These are phyloP conservation scores for Lethenteron reissneri DNA, from an alignment of 2,113 vertebrate species.

Conservation along the genomic window DNA sequence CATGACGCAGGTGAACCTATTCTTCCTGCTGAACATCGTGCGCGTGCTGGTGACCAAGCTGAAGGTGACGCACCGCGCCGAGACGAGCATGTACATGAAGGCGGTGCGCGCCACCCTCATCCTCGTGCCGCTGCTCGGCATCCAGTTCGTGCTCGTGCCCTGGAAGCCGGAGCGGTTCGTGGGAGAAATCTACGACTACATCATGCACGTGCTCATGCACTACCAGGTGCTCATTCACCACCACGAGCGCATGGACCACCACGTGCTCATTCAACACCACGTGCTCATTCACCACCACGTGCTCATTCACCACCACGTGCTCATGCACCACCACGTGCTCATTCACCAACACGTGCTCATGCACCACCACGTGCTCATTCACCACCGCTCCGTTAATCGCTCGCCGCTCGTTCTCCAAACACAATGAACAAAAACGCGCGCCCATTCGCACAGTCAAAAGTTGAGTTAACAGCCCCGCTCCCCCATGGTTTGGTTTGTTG, in stretches of 20 bases:
- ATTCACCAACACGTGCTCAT: too few relatives aligned
- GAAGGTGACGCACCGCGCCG: conserved; percentile 54
- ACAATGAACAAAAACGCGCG: too few relatives aligned
- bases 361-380: too few relatives aligned
- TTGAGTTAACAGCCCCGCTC: too few relatives aligned
- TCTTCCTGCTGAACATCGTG: conserved; percentile 87
- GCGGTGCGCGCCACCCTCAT: conserved; percentile 80
- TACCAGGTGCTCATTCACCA: conserved; percentile 60
- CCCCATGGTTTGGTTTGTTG: too few relatives aligned
- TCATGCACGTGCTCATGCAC: conserved; percentile 90
- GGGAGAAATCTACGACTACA: conserved; percentile 71
- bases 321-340: too few relatives aligned
- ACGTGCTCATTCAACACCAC: not conserved
- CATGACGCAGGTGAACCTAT: conserved; percentile 58
- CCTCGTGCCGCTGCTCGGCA: conserved; percentile 74
- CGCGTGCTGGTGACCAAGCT: conserved; percentile 78
- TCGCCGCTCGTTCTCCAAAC: too few relatives aligned
- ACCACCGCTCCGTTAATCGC: too few relatives aligned
- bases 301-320: too few relatives aligned
- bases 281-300: too few relatives aligned
- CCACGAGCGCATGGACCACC: not conserved
- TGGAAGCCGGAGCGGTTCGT: conserved; percentile 74
- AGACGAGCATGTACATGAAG: conserved; percentile 95
- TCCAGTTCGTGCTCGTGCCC: conserved; percentile 83
- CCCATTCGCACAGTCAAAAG: too few relatives aligned